Percentiles rank a stretch among this genome's conserved stretches.
Conservation (phyloP, 1,140 invertebrate species). For the Rhizoglyphus robini region DNA sequence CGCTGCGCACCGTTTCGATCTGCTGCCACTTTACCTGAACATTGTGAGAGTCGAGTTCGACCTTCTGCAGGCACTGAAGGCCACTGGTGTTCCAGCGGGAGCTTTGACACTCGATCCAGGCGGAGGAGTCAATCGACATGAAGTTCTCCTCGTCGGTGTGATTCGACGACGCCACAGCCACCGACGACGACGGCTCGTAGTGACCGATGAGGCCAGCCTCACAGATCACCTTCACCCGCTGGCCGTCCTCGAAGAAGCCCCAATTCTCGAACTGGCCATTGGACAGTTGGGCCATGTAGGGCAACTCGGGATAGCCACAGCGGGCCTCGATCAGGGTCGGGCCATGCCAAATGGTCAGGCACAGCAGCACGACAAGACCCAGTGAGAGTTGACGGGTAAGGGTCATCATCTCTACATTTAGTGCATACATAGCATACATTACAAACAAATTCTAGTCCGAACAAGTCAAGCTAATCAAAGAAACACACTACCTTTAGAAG, state of each 20-base stretch:
- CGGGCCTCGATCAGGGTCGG: background rate
- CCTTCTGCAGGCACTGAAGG: background rate
- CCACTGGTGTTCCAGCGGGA: background rate
- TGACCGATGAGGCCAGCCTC: background rate
- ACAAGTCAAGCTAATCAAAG: too few relatives aligned
- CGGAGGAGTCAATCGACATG: background rate
- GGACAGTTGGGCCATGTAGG: background rate
- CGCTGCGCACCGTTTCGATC: background rate
- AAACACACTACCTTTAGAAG: too few relatives aligned
- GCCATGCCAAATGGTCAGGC: background rate
- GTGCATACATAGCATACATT: too few relatives aligned
- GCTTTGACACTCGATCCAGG: background rate
- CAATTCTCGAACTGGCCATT: background rate
- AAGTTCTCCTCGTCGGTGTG: background rate
- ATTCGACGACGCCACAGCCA: background rate
- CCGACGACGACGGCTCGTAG: background rate
- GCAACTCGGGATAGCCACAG: constrained; percentile 17
- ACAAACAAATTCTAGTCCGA: too few relatives aligned
- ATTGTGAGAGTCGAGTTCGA: background rate
- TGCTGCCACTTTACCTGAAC: background rate
- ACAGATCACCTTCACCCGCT: background rate
- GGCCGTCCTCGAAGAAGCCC: background rate
- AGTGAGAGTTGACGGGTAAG: too few relatives aligned
- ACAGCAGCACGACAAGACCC: background rate
- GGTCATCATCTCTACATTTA: too few relatives aligned